phyloP scores from a whole-genome alignment of 1,140 invertebrate species.

The Lucilia cuprina region DNA sequence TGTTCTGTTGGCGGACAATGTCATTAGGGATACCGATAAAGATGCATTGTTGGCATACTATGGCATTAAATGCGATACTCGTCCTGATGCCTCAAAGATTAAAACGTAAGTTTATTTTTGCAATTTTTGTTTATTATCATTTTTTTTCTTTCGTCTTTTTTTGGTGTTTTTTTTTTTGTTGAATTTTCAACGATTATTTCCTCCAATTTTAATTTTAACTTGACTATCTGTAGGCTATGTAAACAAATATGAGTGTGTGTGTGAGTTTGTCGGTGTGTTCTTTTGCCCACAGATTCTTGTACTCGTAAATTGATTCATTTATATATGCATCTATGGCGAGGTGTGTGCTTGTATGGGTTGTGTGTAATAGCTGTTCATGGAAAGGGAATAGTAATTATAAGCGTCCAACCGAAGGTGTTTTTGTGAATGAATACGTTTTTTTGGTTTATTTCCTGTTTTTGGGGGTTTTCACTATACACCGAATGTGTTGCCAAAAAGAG shows the following conservation, averaged over 20 bases:
- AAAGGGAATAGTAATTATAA: neutral
- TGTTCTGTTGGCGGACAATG: constrained; percentile 69
- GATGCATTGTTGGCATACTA: constrained; percentile 77
- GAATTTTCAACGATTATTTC: too few species aligned
- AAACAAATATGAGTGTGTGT: too few species aligned
- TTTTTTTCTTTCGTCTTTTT: neutral
- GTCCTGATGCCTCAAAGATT: constrained; percentile 78
- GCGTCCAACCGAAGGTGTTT: neutral
- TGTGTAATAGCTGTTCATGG: neutral
- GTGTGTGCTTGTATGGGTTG: neutral
- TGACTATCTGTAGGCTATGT: neutral
- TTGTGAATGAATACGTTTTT: neutral
- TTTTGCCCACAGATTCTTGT: too few species aligned
- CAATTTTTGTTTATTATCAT: neutral
- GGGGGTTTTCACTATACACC: neutral
- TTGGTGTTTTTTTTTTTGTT: neutral
- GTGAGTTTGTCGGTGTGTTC: too few species aligned
- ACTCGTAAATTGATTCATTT: too few species aligned
- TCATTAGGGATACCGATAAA: constrained; percentile 77
- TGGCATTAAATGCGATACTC: constrained; percentile 80
- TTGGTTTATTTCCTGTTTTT: neutral
- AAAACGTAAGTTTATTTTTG: constrained; percentile 69
- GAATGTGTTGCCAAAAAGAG: neutral
- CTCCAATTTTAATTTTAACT: neutral
- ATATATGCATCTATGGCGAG: too few species aligned